Evolutionary conservation across 2,113 vertebrate species (phyloP).

Genomic region (Spea bombifrons): DNA sequence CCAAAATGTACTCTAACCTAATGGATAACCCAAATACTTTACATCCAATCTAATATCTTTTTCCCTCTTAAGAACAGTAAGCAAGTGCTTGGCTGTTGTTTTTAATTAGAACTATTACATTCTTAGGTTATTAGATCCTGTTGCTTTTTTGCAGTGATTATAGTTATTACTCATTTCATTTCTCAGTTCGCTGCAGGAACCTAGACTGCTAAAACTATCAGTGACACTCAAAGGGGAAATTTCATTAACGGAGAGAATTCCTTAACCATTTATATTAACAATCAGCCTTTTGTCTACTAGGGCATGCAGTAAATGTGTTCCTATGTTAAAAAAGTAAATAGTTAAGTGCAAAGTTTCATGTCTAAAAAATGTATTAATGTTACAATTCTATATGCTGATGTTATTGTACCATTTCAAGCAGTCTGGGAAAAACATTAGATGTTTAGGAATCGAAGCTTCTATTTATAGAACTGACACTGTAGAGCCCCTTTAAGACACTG

Average conservation of each 20-base stretch:
- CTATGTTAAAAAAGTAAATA: no score
- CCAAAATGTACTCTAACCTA: no score
- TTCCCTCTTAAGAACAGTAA: slow-evolving; percentile 2
- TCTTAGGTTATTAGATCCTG: slow-evolving; percentile 29
- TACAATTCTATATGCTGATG: no score
- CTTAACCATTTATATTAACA: neutral
- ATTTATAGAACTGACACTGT: no score
- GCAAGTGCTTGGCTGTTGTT: slow-evolving; percentile 15
- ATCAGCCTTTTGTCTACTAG: no score
- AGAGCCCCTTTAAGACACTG: no score
- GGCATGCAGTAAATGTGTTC: no score
- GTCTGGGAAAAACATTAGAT: no score
- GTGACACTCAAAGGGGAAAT: slow-evolving; percentile 13
- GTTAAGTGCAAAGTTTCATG: no score
- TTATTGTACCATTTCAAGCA: no score
- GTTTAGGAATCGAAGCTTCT: no score
- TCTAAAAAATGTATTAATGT: no score
- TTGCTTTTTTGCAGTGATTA: slow-evolving; percentile 36
- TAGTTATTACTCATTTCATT: slow-evolving; percentile 39
- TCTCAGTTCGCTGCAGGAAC: slow-evolving; percentile 3
- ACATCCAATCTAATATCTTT: neutral
- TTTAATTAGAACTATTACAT: slow-evolving; percentile 36
- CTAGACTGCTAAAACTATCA: slow-evolving; percentile 12
- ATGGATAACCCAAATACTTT: neutral
- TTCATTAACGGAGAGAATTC: slow-evolving; percentile 25